phyloP scores from a whole-genome alignment of 2,113 vertebrate species.

The Pitta sordida region DNA sequence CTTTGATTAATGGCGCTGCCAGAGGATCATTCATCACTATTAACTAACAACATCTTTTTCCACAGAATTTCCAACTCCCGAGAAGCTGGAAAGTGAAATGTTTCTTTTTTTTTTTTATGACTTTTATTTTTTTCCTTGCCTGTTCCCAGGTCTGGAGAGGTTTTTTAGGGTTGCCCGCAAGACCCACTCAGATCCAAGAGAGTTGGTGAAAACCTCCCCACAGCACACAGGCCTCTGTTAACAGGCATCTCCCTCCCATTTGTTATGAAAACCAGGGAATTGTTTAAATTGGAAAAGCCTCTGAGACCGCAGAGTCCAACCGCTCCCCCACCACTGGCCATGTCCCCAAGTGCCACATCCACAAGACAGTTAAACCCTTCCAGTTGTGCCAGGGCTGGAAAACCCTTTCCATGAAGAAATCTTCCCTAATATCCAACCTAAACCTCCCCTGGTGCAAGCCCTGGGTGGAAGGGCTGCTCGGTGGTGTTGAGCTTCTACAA shows the following conservation, averaged over 20 bases:
- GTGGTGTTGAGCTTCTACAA: background rate
- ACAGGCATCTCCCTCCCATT: rapidly evolving
- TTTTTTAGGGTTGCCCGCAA: background rate
- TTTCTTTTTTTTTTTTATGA: background rate
- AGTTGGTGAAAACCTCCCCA: background rate
- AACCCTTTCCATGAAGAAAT: background rate
- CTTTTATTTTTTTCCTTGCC: background rate
- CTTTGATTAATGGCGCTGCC: constrained; percentile 44
- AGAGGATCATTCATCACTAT: constrained; percentile 36
- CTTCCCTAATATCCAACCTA: background rate
- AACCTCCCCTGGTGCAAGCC: background rate
- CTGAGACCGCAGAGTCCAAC: background rate
- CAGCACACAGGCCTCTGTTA: background rate
- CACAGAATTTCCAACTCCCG: background rate
- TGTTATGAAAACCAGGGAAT: background rate
- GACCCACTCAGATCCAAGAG: background rate
- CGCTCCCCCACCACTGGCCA: background rate
- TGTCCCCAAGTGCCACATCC: background rate
- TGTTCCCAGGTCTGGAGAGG: background rate
- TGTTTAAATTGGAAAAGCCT: background rate
- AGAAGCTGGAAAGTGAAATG: background rate
- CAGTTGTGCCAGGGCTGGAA: background rate
- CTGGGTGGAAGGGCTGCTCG: background rate
- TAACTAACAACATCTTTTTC: constrained; percentile 27
- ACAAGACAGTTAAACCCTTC: background rate